phyloP scores from a whole-genome alignment of 2,797 vertebrate species.

The Sorex maritimensis region DNA sequence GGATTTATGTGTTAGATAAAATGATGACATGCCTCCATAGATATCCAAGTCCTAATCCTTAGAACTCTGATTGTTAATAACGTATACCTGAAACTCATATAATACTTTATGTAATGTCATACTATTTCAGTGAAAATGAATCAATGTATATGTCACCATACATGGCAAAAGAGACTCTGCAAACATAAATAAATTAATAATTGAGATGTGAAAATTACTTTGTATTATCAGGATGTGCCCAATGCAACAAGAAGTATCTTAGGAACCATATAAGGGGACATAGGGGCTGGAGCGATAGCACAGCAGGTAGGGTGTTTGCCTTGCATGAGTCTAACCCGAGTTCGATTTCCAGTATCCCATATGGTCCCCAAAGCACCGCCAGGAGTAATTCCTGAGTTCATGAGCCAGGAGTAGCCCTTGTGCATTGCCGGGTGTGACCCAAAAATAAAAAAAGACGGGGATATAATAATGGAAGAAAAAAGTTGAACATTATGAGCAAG shows the following conservation, averaged over 20 bases:
- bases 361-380: too few relatives aligned
- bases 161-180: constrained; percentile 9
- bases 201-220: not conserved
- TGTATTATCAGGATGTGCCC: not conserved
- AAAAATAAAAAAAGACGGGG: not conserved
- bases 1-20: not conserved
- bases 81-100: too few relatives aligned
- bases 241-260: constrained; percentile 2
- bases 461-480: not conserved
- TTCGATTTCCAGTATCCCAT: too few relatives aligned
- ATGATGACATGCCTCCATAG: not conserved
- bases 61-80: not conserved
- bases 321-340: too few relatives aligned
- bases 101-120: too few relatives aligned
- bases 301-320: too few relatives aligned
- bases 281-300: too few relatives aligned
- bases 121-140: too few relatives aligned
- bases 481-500: not conserved
- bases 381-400: too few relatives aligned
- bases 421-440: too few relatives aligned
- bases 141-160: not conserved
- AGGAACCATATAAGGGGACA: not conserved
- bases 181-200: constrained; percentile 9
- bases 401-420: too few relatives aligned
- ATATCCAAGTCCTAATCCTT: not conserved